Base-by-base conservation (phyloP, 1,140 invertebrate genomes). In the Tetragnatha versicolor region DNA sequence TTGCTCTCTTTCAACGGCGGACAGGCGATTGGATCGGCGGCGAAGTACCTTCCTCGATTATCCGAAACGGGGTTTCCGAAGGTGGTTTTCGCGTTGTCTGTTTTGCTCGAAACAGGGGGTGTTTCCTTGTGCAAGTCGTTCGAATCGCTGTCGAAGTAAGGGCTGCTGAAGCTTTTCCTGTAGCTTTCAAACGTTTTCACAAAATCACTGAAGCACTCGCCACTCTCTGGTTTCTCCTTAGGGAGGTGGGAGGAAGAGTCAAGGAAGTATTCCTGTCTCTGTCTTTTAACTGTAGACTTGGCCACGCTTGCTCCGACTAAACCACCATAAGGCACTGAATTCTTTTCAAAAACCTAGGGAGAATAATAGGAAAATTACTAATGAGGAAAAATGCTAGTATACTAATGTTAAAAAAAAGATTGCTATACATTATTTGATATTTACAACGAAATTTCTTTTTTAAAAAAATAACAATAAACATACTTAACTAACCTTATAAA, bases 161-260 rank as follows among this genome's bases (percentile, higher is more conserved):
- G 35, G 22, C 51, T 58, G 31, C 31, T 35, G 31, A 72, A 35
- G 42, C 68, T 72, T n/a, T 72, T 72, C 2, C 68, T 49, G 29
- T 58, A 72, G 29, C 20, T 72, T 22, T 72, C 49, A 12, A 72
- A 37, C 2, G 51, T 29, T 58, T 58, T 72, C 9, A 72, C 35
- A 51, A 72, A 72, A 45, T 72, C 68, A 58, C 68, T 72, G 4
- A 58, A 33, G 42, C 25, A 22, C 5, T 58, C 49, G n/a, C 42
- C 51, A 5, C 35, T 51, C 2, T 27, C 35, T n/a, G 6, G 29
- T 14, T 58, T 35, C 3, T 10, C 20, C 29, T 39, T 33, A 22
- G 35, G 42, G 27, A 25, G 20, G 6, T 53, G 25, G 10, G 10
- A 33, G 17, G 17, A 22, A 25, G 27, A 33, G 25, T 51, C 66